These are phyloP conservation scores for Tolmerus cingulatus DNA, from an alignment of 2,888 invertebrate genomes.

Conservation along the genomic window DNA sequence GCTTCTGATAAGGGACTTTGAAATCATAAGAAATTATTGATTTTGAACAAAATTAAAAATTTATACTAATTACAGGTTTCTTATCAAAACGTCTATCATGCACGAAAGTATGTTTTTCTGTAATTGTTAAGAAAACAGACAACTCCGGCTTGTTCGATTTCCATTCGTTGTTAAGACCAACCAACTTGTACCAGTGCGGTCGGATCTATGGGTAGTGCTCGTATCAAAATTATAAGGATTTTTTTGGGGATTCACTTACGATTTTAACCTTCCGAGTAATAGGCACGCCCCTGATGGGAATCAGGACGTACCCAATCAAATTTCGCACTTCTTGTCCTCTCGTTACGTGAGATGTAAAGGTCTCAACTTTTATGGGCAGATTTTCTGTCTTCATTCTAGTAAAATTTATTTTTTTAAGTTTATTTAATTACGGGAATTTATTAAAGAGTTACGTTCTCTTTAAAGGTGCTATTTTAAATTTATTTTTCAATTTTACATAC, in stretches of 20 bases:
- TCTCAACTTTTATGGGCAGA: constrained; percentile 77
- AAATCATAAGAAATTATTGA: neutral
- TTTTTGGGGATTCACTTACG: neutral
- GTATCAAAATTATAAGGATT: neutral
- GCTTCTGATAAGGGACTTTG: neutral
- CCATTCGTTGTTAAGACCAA: constrained; percentile 68
- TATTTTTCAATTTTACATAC: constrained; percentile 57
- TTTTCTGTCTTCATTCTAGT: constrained; percentile 75
- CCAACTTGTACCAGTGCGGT: constrained; percentile 70
- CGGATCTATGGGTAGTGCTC: constrained; percentile 61
- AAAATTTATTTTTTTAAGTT: too few relatives aligned
- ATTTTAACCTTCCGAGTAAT: neutral
- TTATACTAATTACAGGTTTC: neutral
- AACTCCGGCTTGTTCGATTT: constrained; percentile 71
- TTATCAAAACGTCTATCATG: neutral
- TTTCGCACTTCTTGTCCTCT: constrained; percentile 64
- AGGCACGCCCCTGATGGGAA: constrained; percentile 75
- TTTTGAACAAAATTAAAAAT: neutral
- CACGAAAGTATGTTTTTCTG: constrained; percentile 63
- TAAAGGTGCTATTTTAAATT: neutral
- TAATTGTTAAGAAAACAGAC: constrained; percentile 68
- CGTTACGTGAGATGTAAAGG: constrained; percentile 67
- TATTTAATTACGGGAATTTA: too few relatives aligned
- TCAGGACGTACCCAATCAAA: constrained; percentile 73
- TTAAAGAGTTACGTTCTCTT: too few relatives aligned